phyloP scores from a whole-genome alignment of 2,888 invertebrate species.

The Lacanobia wlatinum region DNA sequence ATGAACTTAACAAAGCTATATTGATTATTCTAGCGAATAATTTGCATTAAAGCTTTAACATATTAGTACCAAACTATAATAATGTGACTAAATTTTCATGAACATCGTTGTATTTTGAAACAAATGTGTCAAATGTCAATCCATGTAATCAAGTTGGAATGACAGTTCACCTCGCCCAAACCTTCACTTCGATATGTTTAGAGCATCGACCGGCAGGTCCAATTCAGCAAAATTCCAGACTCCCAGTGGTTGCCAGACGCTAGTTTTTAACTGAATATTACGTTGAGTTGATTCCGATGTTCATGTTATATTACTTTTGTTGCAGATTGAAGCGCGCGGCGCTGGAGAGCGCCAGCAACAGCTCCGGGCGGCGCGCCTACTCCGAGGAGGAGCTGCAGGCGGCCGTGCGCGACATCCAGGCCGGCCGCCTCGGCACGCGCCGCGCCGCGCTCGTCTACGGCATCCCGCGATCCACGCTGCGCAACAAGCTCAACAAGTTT shows the following conservation, averaged over 20 bases:
- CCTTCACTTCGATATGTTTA: no score
- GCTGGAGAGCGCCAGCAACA: slow-evolving; percentile 83
- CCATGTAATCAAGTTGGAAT: no score
- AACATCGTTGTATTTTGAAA: no score
- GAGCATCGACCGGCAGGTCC: no score
- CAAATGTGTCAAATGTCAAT: no score
- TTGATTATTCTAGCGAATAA: background rate
- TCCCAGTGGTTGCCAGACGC: no score
- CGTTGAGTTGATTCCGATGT: background rate
- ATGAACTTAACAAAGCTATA: background rate
- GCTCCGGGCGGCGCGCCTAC: slow-evolving; percentile 94
- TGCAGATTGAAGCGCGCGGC: slow-evolving; percentile 85
- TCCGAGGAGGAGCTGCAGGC: slow-evolving; percentile 98
- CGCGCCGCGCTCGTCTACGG: slow-evolving; percentile 98
- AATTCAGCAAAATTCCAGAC: no score
- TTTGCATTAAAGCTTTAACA: background rate
- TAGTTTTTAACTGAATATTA: no score
- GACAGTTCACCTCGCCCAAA: no score
- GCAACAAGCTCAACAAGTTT: slow-evolving; percentile 97
- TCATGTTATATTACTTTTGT: slow-evolving; percentile 71
- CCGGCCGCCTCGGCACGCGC: slow-evolving; percentile 97
- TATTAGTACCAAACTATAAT: background rate
- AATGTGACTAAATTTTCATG: background rate
- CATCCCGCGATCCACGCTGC: slow-evolving; percentile 98
- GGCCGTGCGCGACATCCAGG: slow-evolving; percentile 98